Conservation (phyloP, 2,113 vertebrate species). For the Ailuropoda melanoleuca region DNA sequence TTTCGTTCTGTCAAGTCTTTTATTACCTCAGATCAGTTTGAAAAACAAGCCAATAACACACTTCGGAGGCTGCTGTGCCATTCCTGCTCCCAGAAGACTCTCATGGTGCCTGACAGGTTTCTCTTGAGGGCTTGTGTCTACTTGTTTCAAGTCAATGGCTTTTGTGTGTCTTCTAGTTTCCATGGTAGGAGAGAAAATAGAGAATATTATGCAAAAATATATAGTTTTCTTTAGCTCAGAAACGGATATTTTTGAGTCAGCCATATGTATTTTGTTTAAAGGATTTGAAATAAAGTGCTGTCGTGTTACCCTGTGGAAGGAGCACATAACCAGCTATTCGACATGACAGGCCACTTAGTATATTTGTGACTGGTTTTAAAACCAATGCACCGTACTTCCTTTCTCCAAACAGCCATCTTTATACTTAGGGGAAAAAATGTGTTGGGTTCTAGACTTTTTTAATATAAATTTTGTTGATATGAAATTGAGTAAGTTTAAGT, state of each 20-base stretch:
- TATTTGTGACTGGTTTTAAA: slow-evolving; percentile 69
- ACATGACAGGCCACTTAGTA: slow-evolving; percentile 68
- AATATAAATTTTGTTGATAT: slow-evolving; percentile 86
- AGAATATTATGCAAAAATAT: slow-evolving; percentile 87
- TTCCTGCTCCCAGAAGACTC: slow-evolving; percentile 74
- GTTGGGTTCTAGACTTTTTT: slow-evolving; percentile 83
- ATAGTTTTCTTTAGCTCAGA: slow-evolving; percentile 88
- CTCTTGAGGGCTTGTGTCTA: slow-evolving; percentile 76
- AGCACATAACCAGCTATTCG: slow-evolving; percentile 63
- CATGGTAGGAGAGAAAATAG: slow-evolving; percentile 71
- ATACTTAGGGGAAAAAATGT: slow-evolving; percentile 75
- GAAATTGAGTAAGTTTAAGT: slow-evolving; percentile 82
- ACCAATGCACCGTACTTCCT: slow-evolving; percentile 80
- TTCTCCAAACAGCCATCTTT: slow-evolving; percentile 87
- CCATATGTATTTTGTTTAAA: slow-evolving; percentile 89
- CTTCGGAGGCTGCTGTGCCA: slow-evolving; percentile 70
- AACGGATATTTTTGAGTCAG: slow-evolving; percentile 86
- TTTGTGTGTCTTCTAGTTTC: slow-evolving; percentile 75
- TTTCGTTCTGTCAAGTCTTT: slow-evolving; percentile 76
- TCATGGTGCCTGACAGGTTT: slow-evolving; percentile 76
- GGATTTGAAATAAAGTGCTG: slow-evolving; percentile 71
- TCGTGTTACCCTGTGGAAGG: slow-evolving; percentile 51
- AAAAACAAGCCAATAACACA: slow-evolving; percentile 66
- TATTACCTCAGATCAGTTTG: slow-evolving; percentile 84
- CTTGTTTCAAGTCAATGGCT: slow-evolving; percentile 69